phyloP scores from a whole-genome alignment of 2,113 vertebrate genomes.

The Brevimyrus niger region DNA sequence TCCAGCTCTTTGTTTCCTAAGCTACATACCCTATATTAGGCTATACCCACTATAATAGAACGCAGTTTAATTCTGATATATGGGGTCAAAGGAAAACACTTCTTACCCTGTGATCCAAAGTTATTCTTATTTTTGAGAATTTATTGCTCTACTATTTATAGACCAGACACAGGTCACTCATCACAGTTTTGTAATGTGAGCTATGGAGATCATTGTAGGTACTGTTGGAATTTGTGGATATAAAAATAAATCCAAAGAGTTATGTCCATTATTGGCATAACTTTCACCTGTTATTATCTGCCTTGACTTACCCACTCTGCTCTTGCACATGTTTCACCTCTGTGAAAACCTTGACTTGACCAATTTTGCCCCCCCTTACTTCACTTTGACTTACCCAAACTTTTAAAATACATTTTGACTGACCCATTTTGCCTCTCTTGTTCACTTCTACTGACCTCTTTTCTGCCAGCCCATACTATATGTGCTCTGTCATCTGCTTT shows the following conservation, averaged over 20 bases:
- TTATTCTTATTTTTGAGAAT: constrained; percentile 1
- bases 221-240: neutral
- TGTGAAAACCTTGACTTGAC: neutral
- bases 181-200: neutral
- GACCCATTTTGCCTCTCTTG: neutral
- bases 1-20: neutral
- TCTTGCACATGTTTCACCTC: neutral
- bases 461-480: neutral
- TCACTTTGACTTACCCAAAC: neutral
- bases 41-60: neutral
- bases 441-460: neutral
- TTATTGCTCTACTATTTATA: neutral
- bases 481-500: neutral
- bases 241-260: neutral
- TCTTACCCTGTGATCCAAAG: neutral
- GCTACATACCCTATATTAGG: neutral
- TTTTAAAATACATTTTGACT: neutral
- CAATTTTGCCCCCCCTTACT: neutral
- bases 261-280: neutral
- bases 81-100: neutral
- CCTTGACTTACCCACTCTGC: neutral
- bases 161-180: neutral
- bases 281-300: neutral
- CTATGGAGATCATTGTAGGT: neutral
- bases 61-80: neutral